Conservation (phyloP, 2,888 invertebrate genomes). For the Drosophila koepferae region DNA sequence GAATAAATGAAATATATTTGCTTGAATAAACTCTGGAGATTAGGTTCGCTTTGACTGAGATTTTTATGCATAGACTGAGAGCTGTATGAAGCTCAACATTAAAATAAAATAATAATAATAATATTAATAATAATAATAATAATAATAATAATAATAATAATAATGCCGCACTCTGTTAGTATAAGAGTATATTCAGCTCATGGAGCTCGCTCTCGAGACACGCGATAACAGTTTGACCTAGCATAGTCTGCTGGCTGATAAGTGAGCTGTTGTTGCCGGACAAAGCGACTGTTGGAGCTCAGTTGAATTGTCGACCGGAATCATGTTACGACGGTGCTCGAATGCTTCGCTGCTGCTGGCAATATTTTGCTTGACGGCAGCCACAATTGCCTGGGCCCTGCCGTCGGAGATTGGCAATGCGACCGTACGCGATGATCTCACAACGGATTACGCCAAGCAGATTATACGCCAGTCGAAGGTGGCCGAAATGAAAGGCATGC, state of each 20-base stretch:
- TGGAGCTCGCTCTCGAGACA: slow-evolving; percentile 16
- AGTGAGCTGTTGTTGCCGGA: slow-evolving; percentile 7
- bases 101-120: neutral
- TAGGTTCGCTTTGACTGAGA: neutral
- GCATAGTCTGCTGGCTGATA: slow-evolving; percentile 38
- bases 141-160: too few relatives aligned
- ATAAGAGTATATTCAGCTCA: slow-evolving; percentile 35
- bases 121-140: neutral
- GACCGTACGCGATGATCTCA: slow-evolving; percentile 23
- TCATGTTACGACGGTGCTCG: slow-evolving; percentile 45
- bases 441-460: slow-evolving; percentile 75
- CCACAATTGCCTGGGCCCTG: slow-evolving; percentile 1
- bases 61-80: neutral
- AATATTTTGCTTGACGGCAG: neutral
- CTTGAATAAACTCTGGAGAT: neutral
- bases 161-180: neutral
- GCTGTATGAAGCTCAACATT: neutral
- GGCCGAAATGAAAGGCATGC: slow-evolving; percentile 89
- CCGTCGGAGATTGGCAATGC: slow-evolving; percentile 1
- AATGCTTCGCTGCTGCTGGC: slow-evolving; percentile 15
- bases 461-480: slow-evolving; percentile 88
- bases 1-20: neutral
- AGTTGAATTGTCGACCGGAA: slow-evolving; percentile 44
- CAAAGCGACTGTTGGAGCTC: slow-evolving; percentile 19
- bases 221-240: slow-evolving; percentile 68